Base-by-base conservation (phyloP, 2,888 invertebrate genomes). In the Pyralis farinalis region DNA sequence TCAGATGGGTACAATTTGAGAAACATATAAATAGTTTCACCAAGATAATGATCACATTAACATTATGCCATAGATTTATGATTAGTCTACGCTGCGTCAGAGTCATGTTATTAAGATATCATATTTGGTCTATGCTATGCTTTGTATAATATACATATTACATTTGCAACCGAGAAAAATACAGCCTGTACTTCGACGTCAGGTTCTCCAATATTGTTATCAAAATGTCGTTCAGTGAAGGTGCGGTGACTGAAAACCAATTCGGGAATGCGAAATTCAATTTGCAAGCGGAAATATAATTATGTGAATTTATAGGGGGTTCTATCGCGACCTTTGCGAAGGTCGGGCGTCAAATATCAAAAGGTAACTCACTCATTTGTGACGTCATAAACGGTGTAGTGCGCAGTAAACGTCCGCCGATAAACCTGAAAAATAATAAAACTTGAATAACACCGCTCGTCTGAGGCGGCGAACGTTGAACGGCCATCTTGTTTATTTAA, bases 331-430 rank as follows among this genome's bases (percentile, higher is more conserved):
- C 61, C 58, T 67, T 63, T 64, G 63, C 53, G 50, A 57, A 37
- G 53, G 54, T 59, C 37, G 56, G 56, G 54, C 52, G 54, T 56
- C 55, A 71, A 65, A 71, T 63, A 62, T 64, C 59, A 69, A 65
- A 62, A 54, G 58, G 51, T 74, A n/a, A 94, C 95, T 93, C 79
- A 95, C 95, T 96, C 96, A 87, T 96, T 96, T 73, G 93, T 93
- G 83, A 96, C 96, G 91, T 96, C 96, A 90, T 96, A 96, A 81
- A 96, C 94, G 62, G 96, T 96, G 90, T 96, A 96, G 84, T 94
- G 94, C 63, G 96, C 96, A 67, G 95, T 95, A 90, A 94, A 95
- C 55, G 96, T 95, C 90, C 95, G 92, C 80, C 94, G 92, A 87
- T 94, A 96, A 79, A 95, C 94, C 96, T 96, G 91, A 32, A 91